A percentile compares a stretch with the other conserved stretches of the same genome.
phyloP scores from a whole-genome alignment of 2,888 invertebrate species.

The Mesopsocus fuscifrons region DNA sequence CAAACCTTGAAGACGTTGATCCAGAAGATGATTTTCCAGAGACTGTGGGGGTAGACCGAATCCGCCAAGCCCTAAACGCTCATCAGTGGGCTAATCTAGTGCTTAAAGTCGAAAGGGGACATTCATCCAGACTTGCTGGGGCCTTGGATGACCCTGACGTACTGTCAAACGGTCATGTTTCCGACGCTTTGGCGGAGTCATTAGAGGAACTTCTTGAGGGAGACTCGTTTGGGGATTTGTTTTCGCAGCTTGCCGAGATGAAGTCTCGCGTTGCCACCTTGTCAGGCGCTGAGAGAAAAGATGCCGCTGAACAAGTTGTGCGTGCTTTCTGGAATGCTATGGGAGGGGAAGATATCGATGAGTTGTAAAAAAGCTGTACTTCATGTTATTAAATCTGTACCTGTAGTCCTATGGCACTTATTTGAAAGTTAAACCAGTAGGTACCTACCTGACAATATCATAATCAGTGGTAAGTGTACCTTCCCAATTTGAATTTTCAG shows the following conservation, averaged over 20 bases:
- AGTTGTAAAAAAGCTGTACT: background rate
- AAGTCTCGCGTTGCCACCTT: slow-evolving; percentile 43
- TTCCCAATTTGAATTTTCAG: no score
- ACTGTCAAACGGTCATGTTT: background rate
- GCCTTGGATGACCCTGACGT: background rate
- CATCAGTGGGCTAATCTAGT: slow-evolving; percentile 51
- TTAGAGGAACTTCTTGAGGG: slow-evolving; percentile 8
- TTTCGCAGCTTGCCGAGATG: slow-evolving; percentile 43
- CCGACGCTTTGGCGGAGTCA: background rate
- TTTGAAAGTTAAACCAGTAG: no score
- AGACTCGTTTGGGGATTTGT: slow-evolving; percentile 39
- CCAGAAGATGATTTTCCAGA: slow-evolving; percentile 34
- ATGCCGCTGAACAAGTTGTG: slow-evolving; percentile 51
- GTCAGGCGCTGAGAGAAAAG: slow-evolving; percentile 40
- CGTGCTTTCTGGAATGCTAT: slow-evolving; percentile 55
- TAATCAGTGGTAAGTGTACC: no score
- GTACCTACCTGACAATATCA: no score
- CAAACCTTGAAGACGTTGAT: slow-evolving; percentile 28
- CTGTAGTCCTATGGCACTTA: no score
- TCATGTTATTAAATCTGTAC: no score
- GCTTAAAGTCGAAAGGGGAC: slow-evolving; percentile 30
- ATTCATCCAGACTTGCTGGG: background rate
- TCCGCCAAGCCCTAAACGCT: slow-evolving; percentile 48
- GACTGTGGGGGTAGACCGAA: slow-evolving; percentile 41
- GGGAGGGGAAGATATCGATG: slow-evolving; percentile 38